phyloP scores from a whole-genome alignment of 2,888 invertebrate species.

The Aphodius granarius region DNA sequence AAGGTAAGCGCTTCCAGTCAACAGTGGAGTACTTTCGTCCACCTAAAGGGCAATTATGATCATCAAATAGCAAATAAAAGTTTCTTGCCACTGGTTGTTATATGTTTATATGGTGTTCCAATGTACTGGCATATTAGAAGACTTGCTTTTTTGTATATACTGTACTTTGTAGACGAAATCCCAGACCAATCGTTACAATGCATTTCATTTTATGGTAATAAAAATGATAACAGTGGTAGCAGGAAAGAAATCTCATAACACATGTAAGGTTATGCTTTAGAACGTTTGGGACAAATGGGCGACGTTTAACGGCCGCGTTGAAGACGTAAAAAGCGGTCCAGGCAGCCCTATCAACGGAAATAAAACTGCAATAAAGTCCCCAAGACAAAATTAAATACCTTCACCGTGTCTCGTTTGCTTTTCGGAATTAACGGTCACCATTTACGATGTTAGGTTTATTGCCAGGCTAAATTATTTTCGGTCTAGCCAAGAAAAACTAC shows the following conservation, averaged over 20 bases:
- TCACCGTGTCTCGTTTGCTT: neutral
- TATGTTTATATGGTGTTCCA: too few relatives aligned
- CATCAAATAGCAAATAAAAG: neutral
- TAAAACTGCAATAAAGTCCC: neutral
- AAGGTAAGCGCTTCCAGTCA: slow-evolving; percentile 56
- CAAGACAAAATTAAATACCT: neutral
- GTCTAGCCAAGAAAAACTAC: slow-evolving; percentile 22
- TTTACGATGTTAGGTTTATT: neutral
- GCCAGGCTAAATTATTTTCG: neutral
- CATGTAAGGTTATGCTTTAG: neutral
- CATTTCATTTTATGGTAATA: too few relatives aligned
- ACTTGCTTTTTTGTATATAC: too few relatives aligned
- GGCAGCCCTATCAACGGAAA: neutral
- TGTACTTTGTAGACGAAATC: too few relatives aligned
- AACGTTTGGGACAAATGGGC: neutral
- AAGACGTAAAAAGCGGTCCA: neutral
- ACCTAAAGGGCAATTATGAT: slow-evolving; percentile 33
- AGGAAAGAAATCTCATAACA: neutral
- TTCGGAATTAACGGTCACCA: neutral
- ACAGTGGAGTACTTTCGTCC: slow-evolving; percentile 44
- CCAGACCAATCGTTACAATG: too few relatives aligned
- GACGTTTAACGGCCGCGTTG: neutral
- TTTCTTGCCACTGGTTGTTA: too few relatives aligned
- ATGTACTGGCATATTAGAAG: too few relatives aligned
- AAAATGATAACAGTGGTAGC: neutral